phyloP scores from a whole-genome alignment of 2,888 invertebrate genomes.

The Halictus quadricinctus region DNA sequence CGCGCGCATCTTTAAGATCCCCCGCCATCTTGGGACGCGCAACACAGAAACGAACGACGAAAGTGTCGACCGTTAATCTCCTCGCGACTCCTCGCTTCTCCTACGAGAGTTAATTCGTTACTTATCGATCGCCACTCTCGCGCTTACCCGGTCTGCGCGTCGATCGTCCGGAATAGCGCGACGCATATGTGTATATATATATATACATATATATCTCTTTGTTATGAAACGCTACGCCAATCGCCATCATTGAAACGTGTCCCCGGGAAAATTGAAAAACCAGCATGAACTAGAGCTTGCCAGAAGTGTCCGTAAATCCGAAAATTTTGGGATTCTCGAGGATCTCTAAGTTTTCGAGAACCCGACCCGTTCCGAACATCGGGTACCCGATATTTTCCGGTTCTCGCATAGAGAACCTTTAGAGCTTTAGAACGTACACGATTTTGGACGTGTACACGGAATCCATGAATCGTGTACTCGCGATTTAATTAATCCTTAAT shows the following conservation, averaged over 20 bases:
- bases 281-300: not conserved
- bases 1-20: slow-evolving; percentile 60
- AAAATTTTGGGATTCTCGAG: not conserved
- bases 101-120: not conserved
- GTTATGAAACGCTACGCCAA: slow-evolving; percentile 6
- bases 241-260: not conserved
- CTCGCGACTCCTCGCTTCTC: not conserved
- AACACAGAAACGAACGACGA: slow-evolving; percentile 22
- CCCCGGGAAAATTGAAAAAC: not conserved
- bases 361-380: too few relatives aligned
- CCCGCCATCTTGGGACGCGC: slow-evolving; percentile 45
- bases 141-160: not conserved
- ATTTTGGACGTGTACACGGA: not conserved
- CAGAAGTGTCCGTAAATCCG: not conserved
- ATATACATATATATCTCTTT: not conserved
- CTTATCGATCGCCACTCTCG: slow-evolving; percentile 2
- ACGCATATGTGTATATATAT: not conserved
- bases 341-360: too few relatives aligned
- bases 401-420: not conserved
- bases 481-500: not conserved
- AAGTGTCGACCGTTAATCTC: slow-evolving; percentile 8
- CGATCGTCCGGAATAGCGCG: slow-evolving; percentile 1
- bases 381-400: not conserved
- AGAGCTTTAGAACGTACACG: not conserved
- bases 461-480: not conserved